Evolutionary conservation across 2,113 vertebrate species (phyloP).

Genomic region (Sphyrna mokarran): DNA sequence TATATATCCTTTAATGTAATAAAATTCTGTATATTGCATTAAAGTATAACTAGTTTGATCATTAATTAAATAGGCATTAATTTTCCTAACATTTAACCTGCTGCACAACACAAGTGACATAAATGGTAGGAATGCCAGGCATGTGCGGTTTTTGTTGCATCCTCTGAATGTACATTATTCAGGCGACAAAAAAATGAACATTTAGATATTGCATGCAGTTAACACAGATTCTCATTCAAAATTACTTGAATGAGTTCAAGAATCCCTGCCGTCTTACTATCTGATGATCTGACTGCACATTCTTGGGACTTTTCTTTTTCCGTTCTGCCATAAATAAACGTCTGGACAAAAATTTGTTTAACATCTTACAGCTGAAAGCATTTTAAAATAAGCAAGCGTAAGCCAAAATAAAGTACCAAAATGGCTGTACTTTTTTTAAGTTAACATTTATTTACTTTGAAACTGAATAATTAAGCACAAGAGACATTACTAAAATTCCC

Average conservation of each 20-base stretch:
- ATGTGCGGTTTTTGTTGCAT: background rate
- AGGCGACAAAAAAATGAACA: background rate
- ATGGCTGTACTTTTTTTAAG: background rate
- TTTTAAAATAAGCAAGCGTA: constrained; percentile 25
- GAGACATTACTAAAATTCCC: constrained; percentile 13
- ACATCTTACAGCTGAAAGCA: constrained; percentile 29
- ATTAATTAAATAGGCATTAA: background rate
- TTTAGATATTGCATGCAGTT: background rate
- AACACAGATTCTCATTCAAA: background rate
- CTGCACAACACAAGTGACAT: background rate
- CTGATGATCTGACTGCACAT: constrained; percentile 1
- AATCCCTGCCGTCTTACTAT: background rate
- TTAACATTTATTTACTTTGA: constrained; percentile 18
- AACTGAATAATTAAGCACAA: constrained; percentile 4
- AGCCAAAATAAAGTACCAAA: constrained; percentile 16
- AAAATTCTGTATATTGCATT: background rate
- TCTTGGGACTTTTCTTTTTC: constrained; percentile 19
- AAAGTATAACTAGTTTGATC: background rate
- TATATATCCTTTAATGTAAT: background rate
- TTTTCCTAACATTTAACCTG: background rate
- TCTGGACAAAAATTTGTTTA: constrained; percentile 27
- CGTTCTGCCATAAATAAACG: background rate
- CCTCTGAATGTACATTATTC: background rate
- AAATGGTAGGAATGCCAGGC: background rate
- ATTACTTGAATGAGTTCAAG: constrained; percentile 1